Base-by-base conservation (phyloP, 2,888 invertebrate species). In the Carterocephalus palaemon region DNA sequence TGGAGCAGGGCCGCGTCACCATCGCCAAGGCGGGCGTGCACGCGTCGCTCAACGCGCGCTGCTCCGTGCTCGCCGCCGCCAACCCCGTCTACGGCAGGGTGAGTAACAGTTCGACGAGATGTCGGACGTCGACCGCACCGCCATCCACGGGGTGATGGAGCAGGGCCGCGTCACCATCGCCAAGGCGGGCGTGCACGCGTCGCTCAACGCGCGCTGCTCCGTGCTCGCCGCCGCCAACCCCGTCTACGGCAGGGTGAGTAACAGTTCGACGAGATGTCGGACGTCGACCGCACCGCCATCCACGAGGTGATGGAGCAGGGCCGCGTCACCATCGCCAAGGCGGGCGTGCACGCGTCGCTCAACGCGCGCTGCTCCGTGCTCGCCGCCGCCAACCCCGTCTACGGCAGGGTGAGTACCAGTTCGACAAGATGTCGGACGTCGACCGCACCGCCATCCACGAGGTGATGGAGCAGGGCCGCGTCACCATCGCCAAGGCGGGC, bases 241-340 rank as follows among this genome's bases (percentile, higher is more conserved):
- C 1, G 98, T 99, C 3, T 99, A 98, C 74, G 98, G 98, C 56
- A 90, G 95, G 70, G 95, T 95, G 77, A 76, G 87, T 67, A n/a
- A n/a, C n/a, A 99, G 85, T 99, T 99, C 78, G 99, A 99, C 87
- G 96, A 98, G 88, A 99, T 99, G 99, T 97, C 97, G 0, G 99
- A 99, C 78, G 94, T 98, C 51, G 99, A 99, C 87, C 91, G 99
- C 64, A 99, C 99, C 0, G 98, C 99, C 23, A 99, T 99, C 56
- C 99, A 99, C 79, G 99, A 99, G 88, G 99, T 99, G 3, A 83
- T 99, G 99, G 99, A 99, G 88, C 99, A 99, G 78, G 99, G 99
- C 3, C 89, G 93, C 56, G 95, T 99, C 2, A 98, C 99, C 4
- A 99, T 99, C 64, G 95, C 99, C 9, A 99, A 99, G 87, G 99